A percentile compares a stretch with the other conserved stretches of the same genome.
phyloP scores from a whole-genome alignment of 2,888 invertebrate species.

The Agrotis exclamationis region DNA sequence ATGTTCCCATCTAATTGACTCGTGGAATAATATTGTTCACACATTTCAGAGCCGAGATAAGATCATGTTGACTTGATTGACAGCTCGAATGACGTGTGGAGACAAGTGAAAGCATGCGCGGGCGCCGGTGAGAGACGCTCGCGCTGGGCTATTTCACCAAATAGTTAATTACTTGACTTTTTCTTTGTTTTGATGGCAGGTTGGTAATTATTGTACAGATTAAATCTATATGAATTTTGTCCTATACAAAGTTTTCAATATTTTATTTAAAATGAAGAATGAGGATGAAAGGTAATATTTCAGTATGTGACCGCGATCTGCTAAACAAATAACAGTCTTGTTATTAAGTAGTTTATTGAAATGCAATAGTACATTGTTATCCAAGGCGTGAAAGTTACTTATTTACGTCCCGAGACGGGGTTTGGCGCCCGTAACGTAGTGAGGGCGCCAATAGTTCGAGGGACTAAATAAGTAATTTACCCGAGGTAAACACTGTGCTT shows the following conservation, averaged over 20 bases:
- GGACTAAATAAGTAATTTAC: no score
- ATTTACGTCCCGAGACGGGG: no score
- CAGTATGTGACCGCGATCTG: no score
- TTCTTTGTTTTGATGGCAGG: conserved; percentile 8
- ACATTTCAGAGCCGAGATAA: conserved; percentile 46
- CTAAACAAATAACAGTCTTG: not conserved
- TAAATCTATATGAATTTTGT: not conserved
- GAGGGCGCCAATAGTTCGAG: no score
- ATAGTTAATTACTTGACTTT: conserved; percentile 29
- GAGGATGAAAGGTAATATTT: no score
- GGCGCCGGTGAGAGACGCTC: conserved; percentile 12
- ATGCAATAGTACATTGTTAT: no score
- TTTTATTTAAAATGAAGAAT: no score
- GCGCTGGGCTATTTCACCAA: conserved; percentile 31
- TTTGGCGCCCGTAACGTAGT: no score
- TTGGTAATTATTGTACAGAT: conserved; percentile 8
- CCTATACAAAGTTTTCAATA: not conserved
- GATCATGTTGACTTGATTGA: conserved; percentile 51
- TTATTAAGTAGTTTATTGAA: not conserved
- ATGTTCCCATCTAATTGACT: conserved; percentile 18
- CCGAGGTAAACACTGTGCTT: no score
- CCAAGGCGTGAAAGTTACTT: no score
- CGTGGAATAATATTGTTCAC: conserved; percentile 32
- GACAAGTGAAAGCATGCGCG: conserved; percentile 66
- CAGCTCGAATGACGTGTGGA: conserved; percentile 59